These are phyloP conservation scores for Pemphigus obesinymphae DNA, from an alignment of 1,140 invertebrate genomes.

Conservation along the genomic window DNA sequence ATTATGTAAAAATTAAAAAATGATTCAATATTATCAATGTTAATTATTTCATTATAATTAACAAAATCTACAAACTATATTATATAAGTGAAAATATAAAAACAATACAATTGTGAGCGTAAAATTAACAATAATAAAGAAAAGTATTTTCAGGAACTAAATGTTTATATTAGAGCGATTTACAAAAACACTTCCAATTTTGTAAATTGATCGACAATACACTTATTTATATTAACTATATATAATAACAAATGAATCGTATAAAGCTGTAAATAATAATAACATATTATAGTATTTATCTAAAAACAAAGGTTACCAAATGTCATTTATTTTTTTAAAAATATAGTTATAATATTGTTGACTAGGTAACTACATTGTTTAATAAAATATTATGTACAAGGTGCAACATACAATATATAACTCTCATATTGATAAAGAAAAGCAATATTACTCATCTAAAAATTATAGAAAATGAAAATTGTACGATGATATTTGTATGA, in stretches of 20 bases:
- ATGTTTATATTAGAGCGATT: background rate
- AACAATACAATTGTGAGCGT: conserved; percentile 23
- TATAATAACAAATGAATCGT: conserved; percentile 22
- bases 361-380: conserved; percentile 42
- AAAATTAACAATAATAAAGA: conserved; percentile 21
- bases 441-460: background rate
- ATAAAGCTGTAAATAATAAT: conserved; percentile 33
- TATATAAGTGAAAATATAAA: conserved; percentile 19
- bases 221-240: conserved; percentile 10
- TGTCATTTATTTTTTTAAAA: conserved; percentile 23
- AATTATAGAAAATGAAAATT: conserved; percentile 12
- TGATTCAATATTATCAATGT: conserved; percentile 9
- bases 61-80: background rate
- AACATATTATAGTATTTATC: conserved; percentile 16
- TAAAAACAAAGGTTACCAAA: conserved; percentile 37
- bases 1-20: conserved; percentile 39
- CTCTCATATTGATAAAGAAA: background rate
- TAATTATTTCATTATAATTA: conserved; percentile 18
- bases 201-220: conserved; percentile 8
- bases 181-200: background rate
- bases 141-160: conserved; percentile 36
- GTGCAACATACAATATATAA: conserved; percentile 42
- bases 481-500: background rate
- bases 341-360: conserved; percentile 30
- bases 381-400: conserved; percentile 42